Base-by-base conservation (phyloP, 2,113 vertebrate species). In the Ictidomys tridecemlineatus region DNA sequence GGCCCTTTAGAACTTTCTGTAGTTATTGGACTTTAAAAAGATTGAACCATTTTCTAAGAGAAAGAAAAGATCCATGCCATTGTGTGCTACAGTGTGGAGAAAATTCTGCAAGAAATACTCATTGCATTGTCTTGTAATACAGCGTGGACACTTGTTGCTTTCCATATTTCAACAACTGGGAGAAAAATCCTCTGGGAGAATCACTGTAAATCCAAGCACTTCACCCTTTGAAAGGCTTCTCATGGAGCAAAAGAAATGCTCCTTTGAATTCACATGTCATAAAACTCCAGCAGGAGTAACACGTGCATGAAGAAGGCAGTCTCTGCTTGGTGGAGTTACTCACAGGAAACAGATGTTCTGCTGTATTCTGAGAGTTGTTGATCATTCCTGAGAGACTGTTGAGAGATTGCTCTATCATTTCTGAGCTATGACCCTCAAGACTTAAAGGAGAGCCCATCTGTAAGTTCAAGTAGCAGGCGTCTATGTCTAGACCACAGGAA, bases 401-500 rank as follows among this genome's bases (percentile, higher is more conserved):
- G 83, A 96, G 87, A 95, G 88, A 76, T 22, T n/a, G 51, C 30
- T 70, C 26, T 9, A 80, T 91, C 34, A 76, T 84, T 88, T 88
- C 45, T 78, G 48, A 96, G 87, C 91, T 88, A 14, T 8, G 42
- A 70, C 16, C 53, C 93, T 85, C 5, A 24, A 83, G 73, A 91
- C 42, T 79, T 88, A 94, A 80, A 69, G 77, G 67, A 79, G 5
- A 92, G 69, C 26, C 82, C 78, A 16, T 85, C 85, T 85, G 85
- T 94, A 56, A 92, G 77, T 37, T 69, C 89, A 45, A 17, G 61
- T 73, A 37, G 85, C 76, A 10, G 82, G 80, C 22, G 2, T 72
- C 89, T 86, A 51, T 88, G 93, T 96, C 97, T 96, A 94, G 93
- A 93, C 94, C 85, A 39, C 94, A 95, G 92, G 95, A 97, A 97